Percentiles rank a stretch among this genome's conserved stretches.
phyloP scores from a whole-genome alignment of 2,888 invertebrate species.

The Dorcus parallelipipedus region DNA sequence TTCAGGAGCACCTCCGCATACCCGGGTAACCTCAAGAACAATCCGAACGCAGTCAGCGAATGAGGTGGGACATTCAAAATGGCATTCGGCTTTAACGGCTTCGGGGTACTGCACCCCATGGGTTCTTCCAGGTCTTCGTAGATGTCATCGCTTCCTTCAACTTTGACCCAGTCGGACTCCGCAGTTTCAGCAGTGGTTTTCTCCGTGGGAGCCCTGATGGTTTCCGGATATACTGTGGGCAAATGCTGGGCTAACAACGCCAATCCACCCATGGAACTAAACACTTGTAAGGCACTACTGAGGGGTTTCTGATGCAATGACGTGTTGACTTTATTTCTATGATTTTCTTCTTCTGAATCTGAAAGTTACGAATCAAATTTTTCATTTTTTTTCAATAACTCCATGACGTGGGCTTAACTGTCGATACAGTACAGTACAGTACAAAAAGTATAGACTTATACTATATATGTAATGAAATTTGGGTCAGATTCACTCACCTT shows the following conservation, averaged over 20 bases:
- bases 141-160: conserved; percentile 59
- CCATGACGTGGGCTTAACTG: too few species aligned
- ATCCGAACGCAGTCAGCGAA: conserved; percentile 84
- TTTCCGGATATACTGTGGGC: conserved; percentile 83
- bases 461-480: background rate
- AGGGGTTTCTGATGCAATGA: conserved; percentile 37
- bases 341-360: conserved; percentile 29
- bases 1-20: conserved; percentile 86
- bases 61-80: conserved; percentile 79
- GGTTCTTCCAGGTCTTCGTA: conserved; percentile 62
- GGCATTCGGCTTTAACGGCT: conserved; percentile 49
- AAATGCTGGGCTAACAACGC: conserved; percentile 85
- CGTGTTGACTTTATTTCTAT: conserved; percentile 23
- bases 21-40: conserved; percentile 84
- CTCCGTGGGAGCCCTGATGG: conserved; percentile 57
- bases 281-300: conserved; percentile 71
- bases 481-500: conserved; percentile 38
- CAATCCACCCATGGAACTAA: conserved; percentile 84
- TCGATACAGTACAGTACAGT: too few species aligned
- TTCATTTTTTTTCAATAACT: too few species aligned
- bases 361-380: background rate
- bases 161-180: conserved; percentile 50
- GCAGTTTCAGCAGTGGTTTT: conserved; percentile 54
- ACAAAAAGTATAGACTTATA: background rate
- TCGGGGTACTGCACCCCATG: conserved; percentile 43